Percentiles rank a stretch among this genome's conserved stretches.
Conservation (phyloP, 2,113 vertebrate genomes). For the Motacilla alba region DNA sequence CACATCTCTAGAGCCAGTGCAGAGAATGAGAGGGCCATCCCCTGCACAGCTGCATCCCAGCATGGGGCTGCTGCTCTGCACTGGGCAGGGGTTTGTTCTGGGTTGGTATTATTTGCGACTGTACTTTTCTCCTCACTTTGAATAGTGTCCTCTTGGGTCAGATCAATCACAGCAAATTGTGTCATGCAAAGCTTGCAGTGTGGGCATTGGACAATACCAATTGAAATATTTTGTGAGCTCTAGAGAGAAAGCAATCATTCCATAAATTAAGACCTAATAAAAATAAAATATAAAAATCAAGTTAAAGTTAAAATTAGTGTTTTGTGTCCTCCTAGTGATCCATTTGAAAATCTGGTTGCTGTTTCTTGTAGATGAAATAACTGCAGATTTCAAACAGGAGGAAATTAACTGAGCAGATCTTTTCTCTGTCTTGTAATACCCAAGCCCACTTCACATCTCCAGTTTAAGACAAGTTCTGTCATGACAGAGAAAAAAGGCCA, state of each 20-base stretch:
- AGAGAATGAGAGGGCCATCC: background rate
- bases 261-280: background rate
- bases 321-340: background rate
- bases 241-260: background rate
- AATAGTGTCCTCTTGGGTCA: background rate
- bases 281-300: background rate
- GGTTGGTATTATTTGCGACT: background rate
- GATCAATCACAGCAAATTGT: background rate
- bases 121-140: background rate
- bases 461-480: background rate
- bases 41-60: background rate
- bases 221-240: background rate
- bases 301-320: background rate
- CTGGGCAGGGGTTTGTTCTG: rapidly evolving
- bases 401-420: background rate
- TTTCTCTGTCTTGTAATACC: background rate
- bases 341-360: background rate
- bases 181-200: background rate
- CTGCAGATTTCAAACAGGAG: background rate
- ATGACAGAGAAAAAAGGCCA: background rate
- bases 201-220: background rate
- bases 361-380: background rate
- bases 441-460: background rate
- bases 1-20: rapidly evolving
- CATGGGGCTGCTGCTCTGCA: background rate